Evolutionary conservation across 2,797 vertebrate species (phyloP).

Genomic region (Pantherophis vulpinus): DNA sequence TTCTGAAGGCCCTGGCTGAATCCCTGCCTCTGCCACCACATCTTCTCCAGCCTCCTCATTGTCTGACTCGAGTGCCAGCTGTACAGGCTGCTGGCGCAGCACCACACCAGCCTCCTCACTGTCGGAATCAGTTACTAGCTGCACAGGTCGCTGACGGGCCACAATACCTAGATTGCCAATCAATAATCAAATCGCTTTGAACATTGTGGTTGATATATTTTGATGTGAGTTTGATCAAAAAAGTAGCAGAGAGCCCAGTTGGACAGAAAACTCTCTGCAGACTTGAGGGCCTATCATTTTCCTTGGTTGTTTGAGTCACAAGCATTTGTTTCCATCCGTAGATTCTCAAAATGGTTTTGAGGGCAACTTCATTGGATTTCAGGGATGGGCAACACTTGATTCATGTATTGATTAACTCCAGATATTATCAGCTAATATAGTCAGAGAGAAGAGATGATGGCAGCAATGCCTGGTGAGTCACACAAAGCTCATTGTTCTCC

Average conservation of each 20-base stretch:
- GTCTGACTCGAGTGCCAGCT: too few relatives aligned
- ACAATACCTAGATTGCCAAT: not conserved
- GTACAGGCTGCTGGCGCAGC: too few relatives aligned
- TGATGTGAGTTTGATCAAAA: not conserved
- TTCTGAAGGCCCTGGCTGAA: too few relatives aligned
- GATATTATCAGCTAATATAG: not conserved
- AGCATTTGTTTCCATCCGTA: not conserved
- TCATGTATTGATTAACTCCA: not conserved
- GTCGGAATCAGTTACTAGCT: too few relatives aligned
- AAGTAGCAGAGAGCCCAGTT: not conserved
- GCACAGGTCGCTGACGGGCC: too few relatives aligned
- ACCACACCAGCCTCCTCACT: too few relatives aligned
- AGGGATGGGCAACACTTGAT: not conserved
- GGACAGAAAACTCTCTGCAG: not conserved
- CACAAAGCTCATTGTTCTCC: not conserved
- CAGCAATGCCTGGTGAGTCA: not conserved
- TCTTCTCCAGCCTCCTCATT: too few relatives aligned
- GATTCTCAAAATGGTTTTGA: not conserved
- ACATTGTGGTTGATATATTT: not conserved
- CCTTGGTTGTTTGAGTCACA: not conserved
- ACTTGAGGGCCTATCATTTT: not conserved
- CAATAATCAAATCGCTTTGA: not conserved
- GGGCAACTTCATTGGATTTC: not conserved
- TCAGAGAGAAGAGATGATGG: not conserved
- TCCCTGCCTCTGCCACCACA: too few relatives aligned